Evolutionary conservation across 2,888 invertebrate species (phyloP).

Genomic region (Epinotia ramella): DNA sequence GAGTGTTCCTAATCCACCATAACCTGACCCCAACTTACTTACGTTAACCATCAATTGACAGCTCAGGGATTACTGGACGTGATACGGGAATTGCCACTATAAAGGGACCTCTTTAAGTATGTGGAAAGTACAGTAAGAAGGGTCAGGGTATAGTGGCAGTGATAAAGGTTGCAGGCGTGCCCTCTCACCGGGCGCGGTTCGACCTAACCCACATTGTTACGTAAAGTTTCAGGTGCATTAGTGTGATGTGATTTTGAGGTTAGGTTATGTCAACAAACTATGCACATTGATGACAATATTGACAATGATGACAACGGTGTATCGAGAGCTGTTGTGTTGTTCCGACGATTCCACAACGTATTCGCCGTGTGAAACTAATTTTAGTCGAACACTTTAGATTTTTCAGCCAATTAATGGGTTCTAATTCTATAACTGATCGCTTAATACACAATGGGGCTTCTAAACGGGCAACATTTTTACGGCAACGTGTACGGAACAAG

Average conservation of each 20-base stretch:
- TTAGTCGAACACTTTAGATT: no score
- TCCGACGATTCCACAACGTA: no score
- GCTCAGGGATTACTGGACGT: conserved; percentile 6
- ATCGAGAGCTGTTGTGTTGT: background rate
- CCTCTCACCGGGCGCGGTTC: conserved; percentile 33
- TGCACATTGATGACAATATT: background rate
- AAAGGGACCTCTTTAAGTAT: conserved; percentile 4
- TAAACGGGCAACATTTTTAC: no score
- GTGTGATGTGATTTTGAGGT: conserved; percentile 9
- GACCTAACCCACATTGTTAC: conserved; percentile 40
- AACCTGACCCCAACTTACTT: conserved; percentile 16
- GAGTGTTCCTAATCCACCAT: conserved; percentile 1
- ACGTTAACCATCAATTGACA: background rate
- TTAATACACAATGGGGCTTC: no score
- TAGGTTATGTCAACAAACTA: background rate
- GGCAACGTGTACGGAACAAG: no score
- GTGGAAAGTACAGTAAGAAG: background rate
- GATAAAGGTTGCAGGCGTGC: conserved; percentile 38
- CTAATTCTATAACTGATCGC: no score
- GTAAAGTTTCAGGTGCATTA: conserved; percentile 28
- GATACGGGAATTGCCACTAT: background rate
- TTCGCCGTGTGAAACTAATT: no score
- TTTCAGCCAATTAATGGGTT: no score
- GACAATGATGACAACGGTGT: background rate
- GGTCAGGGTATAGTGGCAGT: conserved; percentile 9